Evolutionary conservation across 2,113 vertebrate genomes (phyloP).

Genomic region (Dermatemys mawii): DNA sequence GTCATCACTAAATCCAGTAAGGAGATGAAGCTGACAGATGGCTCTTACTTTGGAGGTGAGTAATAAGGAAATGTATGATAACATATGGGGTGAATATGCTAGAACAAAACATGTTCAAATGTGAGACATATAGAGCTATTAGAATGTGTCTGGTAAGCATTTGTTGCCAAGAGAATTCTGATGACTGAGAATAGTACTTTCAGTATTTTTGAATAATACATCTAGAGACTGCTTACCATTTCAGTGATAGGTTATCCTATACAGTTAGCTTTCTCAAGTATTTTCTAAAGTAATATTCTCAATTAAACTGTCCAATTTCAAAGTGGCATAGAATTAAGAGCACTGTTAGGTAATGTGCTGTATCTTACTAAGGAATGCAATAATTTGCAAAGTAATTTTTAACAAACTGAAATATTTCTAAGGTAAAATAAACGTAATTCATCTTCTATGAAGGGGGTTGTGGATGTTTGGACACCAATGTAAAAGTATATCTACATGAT

Average conservation of each 20-base stretch:
- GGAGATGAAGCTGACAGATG: conserved; percentile 97
- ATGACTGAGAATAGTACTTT: neutral
- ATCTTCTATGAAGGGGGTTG: neutral
- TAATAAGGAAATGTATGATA: neutral
- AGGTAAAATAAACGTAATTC: neutral
- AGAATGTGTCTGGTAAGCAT: neutral
- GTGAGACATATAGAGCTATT: neutral
- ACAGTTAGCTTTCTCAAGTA: neutral
- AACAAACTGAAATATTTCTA: neutral
- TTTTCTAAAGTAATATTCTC: neutral
- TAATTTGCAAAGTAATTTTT: neutral
- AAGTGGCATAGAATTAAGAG: neutral
- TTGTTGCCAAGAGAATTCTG: neutral
- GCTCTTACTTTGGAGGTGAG: conserved; percentile 98
- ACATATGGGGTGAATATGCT: neutral
- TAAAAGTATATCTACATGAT: neutral
- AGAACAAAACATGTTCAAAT: neutral
- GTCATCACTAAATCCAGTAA: conserved; percentile 98
- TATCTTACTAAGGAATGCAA: neutral
- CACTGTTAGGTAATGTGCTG: neutral
- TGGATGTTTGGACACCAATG: neutral
- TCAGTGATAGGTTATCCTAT: neutral
- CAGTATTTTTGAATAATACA: neutral
- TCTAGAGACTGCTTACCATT: neutral
- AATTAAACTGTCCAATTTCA: neutral